Percentiles rank a stretch among this genome's conserved stretches.
Evolutionary conservation across 2,113 vertebrate genomes (phyloP).

Genomic region (Pampusana beccarii): DNA sequence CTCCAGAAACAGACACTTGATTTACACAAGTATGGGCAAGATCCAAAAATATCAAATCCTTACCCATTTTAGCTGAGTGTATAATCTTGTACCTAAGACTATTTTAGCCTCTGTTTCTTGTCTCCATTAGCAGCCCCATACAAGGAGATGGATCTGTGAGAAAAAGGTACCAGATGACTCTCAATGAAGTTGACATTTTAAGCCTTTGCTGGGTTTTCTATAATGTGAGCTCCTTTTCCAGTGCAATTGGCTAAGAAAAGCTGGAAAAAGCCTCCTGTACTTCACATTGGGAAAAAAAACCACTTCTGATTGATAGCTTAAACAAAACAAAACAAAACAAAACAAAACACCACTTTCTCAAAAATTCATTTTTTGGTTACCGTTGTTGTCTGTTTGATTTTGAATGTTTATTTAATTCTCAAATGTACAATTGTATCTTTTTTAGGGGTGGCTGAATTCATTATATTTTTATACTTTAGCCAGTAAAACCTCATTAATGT

Average conservation of each 20-base stretch:
- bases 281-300: not conserved
- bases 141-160: not conserved
- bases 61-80: not conserved
- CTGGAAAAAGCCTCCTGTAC: not conserved
- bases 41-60: not conserved
- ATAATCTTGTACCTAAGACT: not conserved
- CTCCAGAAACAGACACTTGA: not conserved
- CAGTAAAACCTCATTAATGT: not conserved
- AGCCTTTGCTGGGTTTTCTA: not conserved
- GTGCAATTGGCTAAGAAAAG: not conserved
- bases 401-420: not conserved
- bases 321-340: not conserved
- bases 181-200: not conserved
- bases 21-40: not conserved
- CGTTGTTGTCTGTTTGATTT: not conserved
- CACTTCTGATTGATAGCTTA: not conserved
- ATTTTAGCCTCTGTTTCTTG: not conserved
- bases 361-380: not conserved
- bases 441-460: not conserved
- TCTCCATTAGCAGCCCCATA: not conserved
- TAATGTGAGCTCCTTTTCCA: not conserved
- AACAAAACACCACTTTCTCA: not conserved
- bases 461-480: not conserved
- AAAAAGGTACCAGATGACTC: not conserved
- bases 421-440: not conserved